A percentile compares a stretch with the other conserved stretches of the same genome.
Evolutionary conservation across 2,888 invertebrate genomes (phyloP).

Genomic region (Ectemnius lituratus): DNA sequence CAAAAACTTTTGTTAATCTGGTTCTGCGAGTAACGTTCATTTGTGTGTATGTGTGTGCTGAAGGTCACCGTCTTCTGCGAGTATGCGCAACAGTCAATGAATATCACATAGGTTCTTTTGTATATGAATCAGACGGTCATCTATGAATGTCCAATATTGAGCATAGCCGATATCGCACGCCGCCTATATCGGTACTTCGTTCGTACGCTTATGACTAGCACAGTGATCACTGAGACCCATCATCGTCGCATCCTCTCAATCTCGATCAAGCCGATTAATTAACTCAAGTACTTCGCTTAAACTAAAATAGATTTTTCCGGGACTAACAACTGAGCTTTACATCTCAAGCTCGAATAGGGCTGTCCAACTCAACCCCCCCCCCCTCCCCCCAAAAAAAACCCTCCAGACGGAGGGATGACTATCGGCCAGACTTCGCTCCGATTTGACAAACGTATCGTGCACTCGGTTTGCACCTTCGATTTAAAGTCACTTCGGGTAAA

Average conservation of each 20-base stretch:
- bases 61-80: too few relatives aligned
- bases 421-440: too few relatives aligned
- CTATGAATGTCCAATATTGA: constrained; percentile 3
- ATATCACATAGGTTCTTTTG: constrained; percentile 18
- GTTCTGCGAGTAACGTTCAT: constrained; percentile 17
- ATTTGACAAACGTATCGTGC: too few relatives aligned
- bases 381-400: not conserved
- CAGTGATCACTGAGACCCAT: constrained; percentile 6
- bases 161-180: constrained; percentile 5
- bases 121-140: constrained; percentile 13
- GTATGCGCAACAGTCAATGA: constrained; percentile 9
- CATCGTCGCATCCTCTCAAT: not conserved
- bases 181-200: not conserved
- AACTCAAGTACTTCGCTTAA: not conserved
- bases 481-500: too few relatives aligned
- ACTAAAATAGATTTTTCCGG: constrained; percentile 7
- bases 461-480: too few relatives aligned
- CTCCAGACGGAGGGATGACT: too few relatives aligned
- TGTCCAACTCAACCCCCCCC: not conserved
- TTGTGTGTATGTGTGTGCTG: not conserved
- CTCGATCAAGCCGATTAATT: not conserved
- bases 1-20: constrained; percentile 28
- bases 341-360: not conserved
- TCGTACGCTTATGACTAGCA: constrained; percentile 17
- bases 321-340: too few relatives aligned